These are phyloP conservation scores for Typhlichthys eigenmanni DNA, from an alignment of 2,797 vertebrate genomes.

Conservation along the genomic window DNA sequence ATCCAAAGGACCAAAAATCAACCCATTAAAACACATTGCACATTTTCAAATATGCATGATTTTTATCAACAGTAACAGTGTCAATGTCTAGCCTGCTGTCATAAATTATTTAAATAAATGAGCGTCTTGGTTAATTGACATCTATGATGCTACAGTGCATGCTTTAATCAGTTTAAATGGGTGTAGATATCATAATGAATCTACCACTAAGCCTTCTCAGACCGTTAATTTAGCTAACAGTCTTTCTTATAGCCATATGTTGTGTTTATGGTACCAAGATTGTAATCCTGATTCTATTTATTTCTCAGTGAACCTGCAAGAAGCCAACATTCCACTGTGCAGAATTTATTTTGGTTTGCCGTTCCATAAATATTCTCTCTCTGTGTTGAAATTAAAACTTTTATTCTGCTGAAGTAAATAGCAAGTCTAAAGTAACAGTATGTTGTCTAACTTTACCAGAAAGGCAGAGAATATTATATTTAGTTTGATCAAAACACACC, in stretches of 20 bases:
- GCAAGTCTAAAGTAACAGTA: too few species aligned
- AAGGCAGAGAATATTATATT: too few species aligned
- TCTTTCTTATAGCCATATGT: conserved; percentile 35
- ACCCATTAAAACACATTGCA: not conserved
- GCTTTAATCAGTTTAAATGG: conserved; percentile 29
- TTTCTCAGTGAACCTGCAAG: not conserved
- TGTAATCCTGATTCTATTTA: not conserved
- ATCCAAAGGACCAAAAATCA: not conserved
- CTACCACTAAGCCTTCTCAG: conserved; percentile 37
- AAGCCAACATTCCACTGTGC: not conserved
- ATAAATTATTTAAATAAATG: not conserved
- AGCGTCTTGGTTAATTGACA: conserved; percentile 31
- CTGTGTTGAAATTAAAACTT: conserved; percentile 1
- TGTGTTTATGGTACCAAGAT: conserved; percentile 15
- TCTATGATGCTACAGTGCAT: conserved; percentile 14
- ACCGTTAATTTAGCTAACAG: conserved; percentile 43
- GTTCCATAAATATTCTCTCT: not conserved
- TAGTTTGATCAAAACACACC: too few species aligned
- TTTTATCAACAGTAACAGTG: not conserved
- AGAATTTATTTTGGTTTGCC: not conserved
- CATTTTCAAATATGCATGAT: not conserved
- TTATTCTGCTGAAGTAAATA: not conserved
- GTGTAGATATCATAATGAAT: conserved; percentile 52
- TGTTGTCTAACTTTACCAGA: too few species aligned
- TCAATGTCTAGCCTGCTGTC: not conserved